Evolutionary conservation across 2,888 invertebrate genomes (phyloP).

Genomic region (Germaria angustata): DNA sequence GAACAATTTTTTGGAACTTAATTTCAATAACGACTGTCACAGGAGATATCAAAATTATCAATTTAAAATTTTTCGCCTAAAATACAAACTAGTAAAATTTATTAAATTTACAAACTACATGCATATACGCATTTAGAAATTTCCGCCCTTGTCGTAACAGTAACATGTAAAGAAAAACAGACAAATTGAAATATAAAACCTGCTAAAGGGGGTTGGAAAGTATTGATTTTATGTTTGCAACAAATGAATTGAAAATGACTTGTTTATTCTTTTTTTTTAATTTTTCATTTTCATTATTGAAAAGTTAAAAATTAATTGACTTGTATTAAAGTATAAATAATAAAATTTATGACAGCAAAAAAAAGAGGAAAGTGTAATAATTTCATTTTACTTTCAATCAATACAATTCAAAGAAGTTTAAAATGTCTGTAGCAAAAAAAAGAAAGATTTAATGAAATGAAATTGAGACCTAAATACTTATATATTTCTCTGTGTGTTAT

Average conservation of each 20-base stretch:
- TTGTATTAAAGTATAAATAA: conserved; percentile 42
- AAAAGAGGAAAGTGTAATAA: not conserved
- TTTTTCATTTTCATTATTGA: not conserved
- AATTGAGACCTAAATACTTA: conserved; percentile 2
- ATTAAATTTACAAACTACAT: not conserved
- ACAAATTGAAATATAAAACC: not conserved
- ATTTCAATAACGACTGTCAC: too few relatives aligned
- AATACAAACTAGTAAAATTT: too few relatives aligned
- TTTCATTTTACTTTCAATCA: conserved; percentile 50
- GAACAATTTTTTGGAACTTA: too few relatives aligned
- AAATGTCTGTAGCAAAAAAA: not conserved
- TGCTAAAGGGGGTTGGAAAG: conserved; percentile 39
- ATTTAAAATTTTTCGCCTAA: too few relatives aligned
- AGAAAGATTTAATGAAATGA: not conserved
- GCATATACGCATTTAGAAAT: too few relatives aligned
- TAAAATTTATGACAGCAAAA: conserved; percentile 1
- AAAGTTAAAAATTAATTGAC: conserved; percentile 32
- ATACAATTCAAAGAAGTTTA: conserved; percentile 6
- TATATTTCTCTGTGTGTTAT: too few relatives aligned
- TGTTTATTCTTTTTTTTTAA: too few relatives aligned
- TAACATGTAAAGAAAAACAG: not conserved
- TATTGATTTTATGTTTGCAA: conserved; percentile 60
- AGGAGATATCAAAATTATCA: too few relatives aligned
- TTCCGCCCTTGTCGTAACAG: conserved; percentile 29
- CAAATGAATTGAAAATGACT: conserved; percentile 10